phyloP scores from a whole-genome alignment of 2,888 invertebrate genomes.

The Euplagia quadripunctaria region DNA sequence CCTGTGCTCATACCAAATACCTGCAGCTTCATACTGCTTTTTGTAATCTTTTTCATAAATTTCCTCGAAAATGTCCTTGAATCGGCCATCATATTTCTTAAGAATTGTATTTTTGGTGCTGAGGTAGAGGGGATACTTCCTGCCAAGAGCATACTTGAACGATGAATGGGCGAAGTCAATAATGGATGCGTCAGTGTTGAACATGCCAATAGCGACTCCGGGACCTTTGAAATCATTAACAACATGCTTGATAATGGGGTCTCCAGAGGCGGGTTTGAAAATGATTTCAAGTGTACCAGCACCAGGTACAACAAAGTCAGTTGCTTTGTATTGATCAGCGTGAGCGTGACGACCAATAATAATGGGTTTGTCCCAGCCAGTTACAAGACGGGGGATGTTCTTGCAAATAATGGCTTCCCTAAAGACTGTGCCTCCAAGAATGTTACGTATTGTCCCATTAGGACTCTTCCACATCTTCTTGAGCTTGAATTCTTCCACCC shows the following conservation, averaged over 20 bases:
- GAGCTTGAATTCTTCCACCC: conserved; percentile 96
- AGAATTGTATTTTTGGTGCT: conserved; percentile 99
- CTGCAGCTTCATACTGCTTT: conserved; percentile 92
- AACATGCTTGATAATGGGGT: conserved; percentile 89
- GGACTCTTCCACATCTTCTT: conserved; percentile 97
- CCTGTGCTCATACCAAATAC: conserved; percentile 99
- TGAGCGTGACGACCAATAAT: conserved; percentile 99
- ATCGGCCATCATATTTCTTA: conserved; percentile 98
- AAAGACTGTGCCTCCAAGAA: conserved; percentile 94
- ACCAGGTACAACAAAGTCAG: conserved; percentile 97
- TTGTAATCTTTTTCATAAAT: conserved; percentile 97
- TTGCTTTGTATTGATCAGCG: conserved; percentile 99
- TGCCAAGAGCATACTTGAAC: conserved; percentile 95
- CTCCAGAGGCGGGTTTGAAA: conserved; percentile 91
- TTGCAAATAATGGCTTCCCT: conserved; percentile 96
- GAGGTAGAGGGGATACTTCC: conserved; percentile 95
- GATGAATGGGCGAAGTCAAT: conserved; percentile 98
- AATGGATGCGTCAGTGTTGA: conserved; percentile 98
- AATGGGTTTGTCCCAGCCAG: conserved; percentile 98
- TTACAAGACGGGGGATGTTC: conserved; percentile 98
- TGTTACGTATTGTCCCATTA: conserved; percentile 95
- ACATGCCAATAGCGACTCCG: conserved; percentile 98
- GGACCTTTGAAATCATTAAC: conserved; percentile 95
- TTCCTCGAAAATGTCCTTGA: conserved; percentile 99
- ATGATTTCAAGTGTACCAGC: conserved; percentile 95